Evolutionary conservation across 2,797 vertebrate species (phyloP), one percentile per base, ranked within the genome.

Genomic region (Ambastaia sidthimunki): DNA sequence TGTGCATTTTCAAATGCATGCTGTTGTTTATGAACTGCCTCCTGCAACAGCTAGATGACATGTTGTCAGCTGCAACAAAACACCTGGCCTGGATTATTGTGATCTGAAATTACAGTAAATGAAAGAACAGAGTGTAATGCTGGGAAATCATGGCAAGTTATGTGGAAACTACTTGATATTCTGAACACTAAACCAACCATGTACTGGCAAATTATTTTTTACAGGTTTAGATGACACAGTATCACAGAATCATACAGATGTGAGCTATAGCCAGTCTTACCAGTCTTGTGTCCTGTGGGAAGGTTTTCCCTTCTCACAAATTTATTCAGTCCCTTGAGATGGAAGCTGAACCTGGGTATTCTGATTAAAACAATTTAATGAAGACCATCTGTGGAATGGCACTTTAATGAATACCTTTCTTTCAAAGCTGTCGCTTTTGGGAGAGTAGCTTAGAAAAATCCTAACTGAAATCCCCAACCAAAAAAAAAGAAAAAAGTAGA

Each of bases 381-480:
- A 85, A 83, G 74, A 86, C 84, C 87, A 89, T 88, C 84, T 89
- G 86, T 77, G 80, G 72, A 80, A 83, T 77, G 79, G 63, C 83
- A 78, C 78, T 84, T 83, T 85, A 86, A 87, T 81, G 25, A 83
- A 87, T 83, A 74, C 83, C 75, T 86, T 78, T 70, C 73, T 86
- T 80, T 89, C 81, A 79, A 71, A 54, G 65, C 84, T 83, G 81
- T 80, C 76, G 7, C 65, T 66, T 76, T 81, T 60, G 80, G 55
- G 66, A 65, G 19, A 67, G 76, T 76, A 86, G 78, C 65, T 19
- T 76, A 55, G 62, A 81, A 75, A 83, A 59, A 80, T 87, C 80
- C 84, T 88, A 85, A 85, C 77, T 74, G 79, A 82, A 59, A 76
- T 57, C 41, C 50, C 37, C 66, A 48, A 66, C n/a, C 50, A 76